Conservation (phyloP, 2,888 invertebrate genomes). For the Teinopalpus imperialis region DNA sequence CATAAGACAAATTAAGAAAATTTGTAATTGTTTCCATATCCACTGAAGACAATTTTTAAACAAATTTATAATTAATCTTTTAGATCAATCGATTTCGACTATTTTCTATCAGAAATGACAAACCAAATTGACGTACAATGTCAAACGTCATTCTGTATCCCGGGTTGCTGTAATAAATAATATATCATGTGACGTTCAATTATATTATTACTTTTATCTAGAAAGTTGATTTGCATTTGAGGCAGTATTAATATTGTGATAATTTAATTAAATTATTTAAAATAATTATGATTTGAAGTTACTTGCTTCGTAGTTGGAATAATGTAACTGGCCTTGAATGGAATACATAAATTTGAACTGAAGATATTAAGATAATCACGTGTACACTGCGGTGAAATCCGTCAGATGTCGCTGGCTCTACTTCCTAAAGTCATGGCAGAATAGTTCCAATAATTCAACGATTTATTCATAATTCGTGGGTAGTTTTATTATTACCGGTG, state of each 20-base stretch:
- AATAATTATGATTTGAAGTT: no score
- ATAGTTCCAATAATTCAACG: constrained; percentile 71
- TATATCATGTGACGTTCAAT: constrained; percentile 46
- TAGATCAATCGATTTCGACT: constrained; percentile 20
- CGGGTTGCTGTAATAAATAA: constrained; percentile 26
- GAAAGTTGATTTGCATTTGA: no score
- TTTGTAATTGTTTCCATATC: constrained; percentile 40
- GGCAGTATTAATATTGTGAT: no score
- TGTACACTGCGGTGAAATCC: constrained; percentile 54
- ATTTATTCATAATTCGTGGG: constrained; percentile 72
- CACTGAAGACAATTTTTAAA: constrained; percentile 38
- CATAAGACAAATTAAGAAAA: constrained; percentile 31
- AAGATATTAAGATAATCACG: constrained; percentile 68
- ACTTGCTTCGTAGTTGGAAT: not conserved
- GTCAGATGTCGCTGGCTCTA: constrained; percentile 75
- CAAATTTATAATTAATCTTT: constrained; percentile 36
- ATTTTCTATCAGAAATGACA: constrained; percentile 31
- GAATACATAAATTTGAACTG: constrained; percentile 57
- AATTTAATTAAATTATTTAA: no score
- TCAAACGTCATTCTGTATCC: constrained; percentile 28
- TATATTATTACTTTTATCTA: no score
- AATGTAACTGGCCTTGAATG: constrained; percentile 56
- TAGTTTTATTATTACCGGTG: constrained; percentile 71
- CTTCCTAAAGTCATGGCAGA: constrained; percentile 76
- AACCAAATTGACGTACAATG: constrained; percentile 33